Conservation (phyloP, 2,113 vertebrate species). For the Hymenochirus boettgeri region DNA sequence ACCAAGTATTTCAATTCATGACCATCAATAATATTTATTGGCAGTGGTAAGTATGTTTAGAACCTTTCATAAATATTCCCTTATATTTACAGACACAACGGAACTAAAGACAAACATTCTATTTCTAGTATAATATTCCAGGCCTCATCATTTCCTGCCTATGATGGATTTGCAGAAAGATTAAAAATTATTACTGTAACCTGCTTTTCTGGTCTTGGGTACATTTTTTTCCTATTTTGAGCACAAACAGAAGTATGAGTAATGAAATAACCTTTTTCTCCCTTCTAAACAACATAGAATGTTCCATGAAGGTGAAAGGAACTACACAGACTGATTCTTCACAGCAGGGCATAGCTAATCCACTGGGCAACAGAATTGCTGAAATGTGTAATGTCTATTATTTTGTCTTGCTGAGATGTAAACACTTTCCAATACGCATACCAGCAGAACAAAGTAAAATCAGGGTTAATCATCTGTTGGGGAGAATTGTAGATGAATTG, state of each 20-base stretch:
- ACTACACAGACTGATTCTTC: conserved; percentile 24
- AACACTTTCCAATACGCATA: conserved; percentile 2
- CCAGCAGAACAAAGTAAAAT: neutral
- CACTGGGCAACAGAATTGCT: conserved; percentile 19
- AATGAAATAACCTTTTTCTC: neutral
- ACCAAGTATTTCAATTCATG: too few species aligned
- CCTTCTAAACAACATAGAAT: conserved; percentile 1
- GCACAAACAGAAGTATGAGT: conserved; percentile 13
- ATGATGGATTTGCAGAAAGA: too few species aligned
- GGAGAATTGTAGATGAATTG: too few species aligned
- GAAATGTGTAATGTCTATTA: conserved; percentile 21
- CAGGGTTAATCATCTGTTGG: neutral
- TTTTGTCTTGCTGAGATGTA: neutral
- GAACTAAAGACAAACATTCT: too few species aligned
- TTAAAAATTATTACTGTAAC: neutral
- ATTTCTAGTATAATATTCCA: too few species aligned
- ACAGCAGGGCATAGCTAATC: conserved; percentile 31
- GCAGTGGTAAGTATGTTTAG: too few species aligned
- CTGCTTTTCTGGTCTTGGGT: neutral
- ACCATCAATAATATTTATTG: too few species aligned
- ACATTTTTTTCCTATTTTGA: neutral
- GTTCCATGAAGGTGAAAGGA: conserved; percentile 24
- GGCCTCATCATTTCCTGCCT: too few species aligned
- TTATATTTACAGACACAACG: too few species aligned
- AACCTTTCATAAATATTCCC: too few species aligned